Evolutionary conservation across 2,797 vertebrate genomes (phyloP).

Genomic region (Tadarida brasiliensis): DNA sequence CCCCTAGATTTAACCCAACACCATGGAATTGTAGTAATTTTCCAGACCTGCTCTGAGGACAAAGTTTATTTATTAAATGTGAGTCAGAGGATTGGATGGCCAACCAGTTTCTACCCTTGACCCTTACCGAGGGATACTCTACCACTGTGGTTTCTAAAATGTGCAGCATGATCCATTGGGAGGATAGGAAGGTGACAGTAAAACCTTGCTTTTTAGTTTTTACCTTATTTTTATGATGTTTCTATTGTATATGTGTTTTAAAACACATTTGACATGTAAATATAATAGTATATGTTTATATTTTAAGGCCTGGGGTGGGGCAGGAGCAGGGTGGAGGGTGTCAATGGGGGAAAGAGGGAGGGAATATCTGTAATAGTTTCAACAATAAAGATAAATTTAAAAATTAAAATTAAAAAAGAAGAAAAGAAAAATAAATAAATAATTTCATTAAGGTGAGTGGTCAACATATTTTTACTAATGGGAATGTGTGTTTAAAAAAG

Average conservation of each 20-base stretch:
- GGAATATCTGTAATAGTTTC: no score
- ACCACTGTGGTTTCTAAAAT: not conserved
- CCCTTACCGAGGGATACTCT: not conserved
- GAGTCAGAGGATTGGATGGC: not conserved
- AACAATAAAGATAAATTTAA: no score
- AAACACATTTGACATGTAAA: not conserved
- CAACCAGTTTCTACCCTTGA: not conserved
- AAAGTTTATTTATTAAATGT: slow-evolving; percentile 33
- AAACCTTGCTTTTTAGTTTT: slow-evolving; percentile 27
- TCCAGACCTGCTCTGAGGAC: not conserved
- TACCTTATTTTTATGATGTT: not conserved
- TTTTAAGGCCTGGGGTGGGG: not conserved
- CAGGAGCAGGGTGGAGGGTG: no score
- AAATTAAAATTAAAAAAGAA: not conserved
- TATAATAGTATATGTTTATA: slow-evolving; percentile 48
- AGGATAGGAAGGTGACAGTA: not conserved
- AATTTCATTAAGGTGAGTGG: not conserved
- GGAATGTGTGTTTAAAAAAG: slow-evolving; percentile 60
- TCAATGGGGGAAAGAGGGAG: no score
- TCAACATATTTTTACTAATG: slow-evolving; percentile 54
- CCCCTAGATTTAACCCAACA: not conserved
- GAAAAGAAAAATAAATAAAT: no score
- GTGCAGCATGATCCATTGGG: not conserved
- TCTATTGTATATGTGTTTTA: not conserved
- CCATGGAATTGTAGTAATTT: not conserved